These are phyloP conservation scores for Gambusia holbrooki DNA, from an alignment of 2,113 vertebrate species.

Conservation along the genomic window DNA sequence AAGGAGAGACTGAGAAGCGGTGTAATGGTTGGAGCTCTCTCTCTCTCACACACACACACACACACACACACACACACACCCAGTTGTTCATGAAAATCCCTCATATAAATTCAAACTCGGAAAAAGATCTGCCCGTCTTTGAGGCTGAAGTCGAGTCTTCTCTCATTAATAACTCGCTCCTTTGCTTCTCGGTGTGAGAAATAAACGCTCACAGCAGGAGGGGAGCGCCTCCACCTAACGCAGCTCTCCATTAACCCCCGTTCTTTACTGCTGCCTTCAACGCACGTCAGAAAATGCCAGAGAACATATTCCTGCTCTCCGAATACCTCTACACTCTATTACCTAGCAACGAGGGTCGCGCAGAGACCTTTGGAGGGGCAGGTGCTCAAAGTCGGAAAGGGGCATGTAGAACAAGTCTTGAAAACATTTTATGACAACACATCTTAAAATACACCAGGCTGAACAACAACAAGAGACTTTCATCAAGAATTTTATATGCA, in stretches of 20 bases:
- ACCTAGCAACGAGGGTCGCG: too few species aligned
- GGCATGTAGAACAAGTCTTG: too few species aligned
- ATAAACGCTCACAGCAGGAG: not conserved
- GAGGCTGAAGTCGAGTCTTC: not conserved
- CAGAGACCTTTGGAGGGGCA: too few species aligned
- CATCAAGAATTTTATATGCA: too few species aligned
- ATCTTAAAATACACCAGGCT: too few species aligned
- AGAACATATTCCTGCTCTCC: not conserved
- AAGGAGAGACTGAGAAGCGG: constrained; percentile 27
- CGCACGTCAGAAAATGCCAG: not conserved
- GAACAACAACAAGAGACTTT: too few species aligned
- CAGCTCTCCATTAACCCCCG: not conserved
- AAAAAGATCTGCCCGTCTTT: not conserved
- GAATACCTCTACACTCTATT: too few species aligned
- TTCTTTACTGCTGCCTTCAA: not conserved
- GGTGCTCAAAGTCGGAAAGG: too few species aligned
- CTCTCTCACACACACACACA: too few species aligned
- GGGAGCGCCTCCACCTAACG: not conserved
- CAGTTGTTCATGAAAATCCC: constrained; percentile 16
- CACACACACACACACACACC: constrained; percentile 7
- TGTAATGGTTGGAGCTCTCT: not conserved
- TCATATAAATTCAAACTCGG: not conserved
- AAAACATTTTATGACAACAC: too few species aligned
- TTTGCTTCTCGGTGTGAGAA: not conserved
- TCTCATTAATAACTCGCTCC: not conserved